A percentile compares a stretch with the other conserved stretches of the same genome.
Evolutionary conservation across 1,140 invertebrate genomes (phyloP).

Genomic region (Philotrypesis tridentata): DNA sequence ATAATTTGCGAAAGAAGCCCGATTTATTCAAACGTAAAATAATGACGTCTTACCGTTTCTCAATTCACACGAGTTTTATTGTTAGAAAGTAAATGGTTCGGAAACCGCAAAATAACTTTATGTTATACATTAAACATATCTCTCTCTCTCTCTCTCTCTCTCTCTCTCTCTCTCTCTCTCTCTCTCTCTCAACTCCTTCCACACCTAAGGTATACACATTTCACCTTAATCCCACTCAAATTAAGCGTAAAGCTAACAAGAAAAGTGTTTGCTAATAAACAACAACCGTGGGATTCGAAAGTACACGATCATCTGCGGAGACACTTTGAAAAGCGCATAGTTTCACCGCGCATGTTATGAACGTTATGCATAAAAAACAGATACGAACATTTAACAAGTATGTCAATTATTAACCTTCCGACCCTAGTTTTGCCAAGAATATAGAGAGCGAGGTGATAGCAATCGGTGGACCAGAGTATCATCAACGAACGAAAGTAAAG

Average conservation of each 20-base stretch:
- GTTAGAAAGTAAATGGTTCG: not conserved
- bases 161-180: no score
- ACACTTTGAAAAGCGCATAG: not conserved
- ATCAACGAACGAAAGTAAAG: slow-evolving; percentile 13
- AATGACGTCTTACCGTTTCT: not conserved
- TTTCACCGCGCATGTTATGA: no score
- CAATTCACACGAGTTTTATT: not conserved
- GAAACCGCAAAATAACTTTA: not conserved
- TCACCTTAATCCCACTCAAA: not conserved
- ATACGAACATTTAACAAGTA: no score
- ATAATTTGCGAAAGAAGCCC: not conserved
- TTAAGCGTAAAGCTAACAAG: slow-evolving; percentile 3
- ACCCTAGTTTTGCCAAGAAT: not conserved
- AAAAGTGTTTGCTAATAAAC: not conserved
- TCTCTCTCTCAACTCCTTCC: no score
- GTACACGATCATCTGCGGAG: not conserved
- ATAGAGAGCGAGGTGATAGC: not conserved
- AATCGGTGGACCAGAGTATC: not conserved
- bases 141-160: no score
- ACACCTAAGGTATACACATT: not conserved
- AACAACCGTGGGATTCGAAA: slow-evolving; percentile 23
- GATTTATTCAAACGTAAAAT: not conserved
- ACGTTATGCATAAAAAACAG: no score
- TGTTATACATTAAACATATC: not conserved
- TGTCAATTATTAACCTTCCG: not conserved